phyloP scores from a whole-genome alignment of 2,113 vertebrate genomes.

The Etheostoma cragini region DNA sequence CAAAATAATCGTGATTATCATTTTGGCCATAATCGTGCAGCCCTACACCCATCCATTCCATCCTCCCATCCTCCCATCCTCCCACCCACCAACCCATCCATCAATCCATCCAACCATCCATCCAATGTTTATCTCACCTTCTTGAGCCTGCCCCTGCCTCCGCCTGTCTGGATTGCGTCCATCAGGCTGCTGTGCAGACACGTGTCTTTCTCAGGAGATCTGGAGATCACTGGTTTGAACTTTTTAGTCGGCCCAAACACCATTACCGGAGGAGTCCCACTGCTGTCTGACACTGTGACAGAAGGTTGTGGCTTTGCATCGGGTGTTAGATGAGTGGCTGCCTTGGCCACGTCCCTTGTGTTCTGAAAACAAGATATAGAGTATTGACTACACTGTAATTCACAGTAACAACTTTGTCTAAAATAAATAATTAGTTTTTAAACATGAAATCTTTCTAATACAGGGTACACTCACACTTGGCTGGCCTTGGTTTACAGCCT shows the following conservation, averaged over 20 bases:
- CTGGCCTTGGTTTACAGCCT: conserved; percentile 31
- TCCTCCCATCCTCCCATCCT: too few species aligned
- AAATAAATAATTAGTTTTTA: background rate
- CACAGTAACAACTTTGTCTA: background rate
- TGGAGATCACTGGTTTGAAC: conserved; percentile 89
- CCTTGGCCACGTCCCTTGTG: conserved; percentile 18
- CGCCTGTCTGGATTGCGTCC: conserved; percentile 92
- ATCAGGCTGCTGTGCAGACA: conserved; percentile 92
- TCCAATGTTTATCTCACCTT: conserved; percentile 85
- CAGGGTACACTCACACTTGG: conserved; percentile 52
- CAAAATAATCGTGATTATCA: too few species aligned
- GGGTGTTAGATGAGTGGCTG: conserved; percentile 10
- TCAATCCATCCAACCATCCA: conserved; percentile 8
- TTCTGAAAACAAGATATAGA: conserved; percentile 40
- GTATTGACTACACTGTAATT: conserved; percentile 13
- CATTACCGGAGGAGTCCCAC: conserved; percentile 55
- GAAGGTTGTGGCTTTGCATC: conserved; percentile 57
- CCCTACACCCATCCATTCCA: too few species aligned
- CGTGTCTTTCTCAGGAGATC: conserved; percentile 87
- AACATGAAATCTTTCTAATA: background rate
- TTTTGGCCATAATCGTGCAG: too few species aligned
- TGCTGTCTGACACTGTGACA: conserved; percentile 32
- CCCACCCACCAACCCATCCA: background rate
- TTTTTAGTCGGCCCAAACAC: conserved; percentile 93
- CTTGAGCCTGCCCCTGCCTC: conserved; percentile 88